Evolutionary conservation across 2,797 vertebrate genomes (phyloP).

Genomic region (Momotus momota): DNA sequence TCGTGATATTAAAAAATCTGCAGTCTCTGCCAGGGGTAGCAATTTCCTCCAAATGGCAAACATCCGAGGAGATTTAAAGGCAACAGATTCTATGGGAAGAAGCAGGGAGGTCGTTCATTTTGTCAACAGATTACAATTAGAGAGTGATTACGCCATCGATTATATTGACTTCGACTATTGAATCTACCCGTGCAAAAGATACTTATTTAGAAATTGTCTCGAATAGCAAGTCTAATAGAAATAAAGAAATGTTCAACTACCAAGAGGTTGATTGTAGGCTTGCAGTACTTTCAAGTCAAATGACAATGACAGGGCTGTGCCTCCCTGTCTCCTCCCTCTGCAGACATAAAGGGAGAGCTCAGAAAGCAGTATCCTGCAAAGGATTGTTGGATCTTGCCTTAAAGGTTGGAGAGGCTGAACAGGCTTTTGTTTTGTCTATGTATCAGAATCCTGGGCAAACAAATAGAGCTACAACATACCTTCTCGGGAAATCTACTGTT

Average conservation of each 20-base stretch:
- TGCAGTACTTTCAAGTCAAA: neutral
- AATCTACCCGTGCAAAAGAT: neutral
- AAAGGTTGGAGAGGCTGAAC: neutral
- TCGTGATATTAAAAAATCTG: too few relatives aligned
- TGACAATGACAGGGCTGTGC: neutral
- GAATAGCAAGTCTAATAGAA: neutral
- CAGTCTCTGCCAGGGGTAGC: neutral
- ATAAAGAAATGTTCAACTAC: neutral
- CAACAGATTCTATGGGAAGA: neutral
- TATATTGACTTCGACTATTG: neutral
- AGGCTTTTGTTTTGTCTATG: neutral
- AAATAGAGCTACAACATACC: neutral
- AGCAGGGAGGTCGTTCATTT: neutral
- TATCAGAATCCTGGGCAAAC: neutral
- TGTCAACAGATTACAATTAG: conserved; percentile 55
- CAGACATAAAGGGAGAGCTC: neutral
- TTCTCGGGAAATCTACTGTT: neutral
- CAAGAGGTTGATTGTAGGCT: neutral
- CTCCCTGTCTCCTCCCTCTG: neutral
- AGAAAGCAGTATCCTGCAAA: neutral
- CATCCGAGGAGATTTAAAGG: conserved; percentile 44
- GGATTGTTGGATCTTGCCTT: neutral
- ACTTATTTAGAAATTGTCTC: neutral
- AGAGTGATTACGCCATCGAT: neutral
- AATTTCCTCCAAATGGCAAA: conserved; percentile 62